These are phyloP conservation scores for Amblyopsis rosae DNA, from an alignment of 2,113 vertebrate genomes.

Conservation along the genomic window DNA sequence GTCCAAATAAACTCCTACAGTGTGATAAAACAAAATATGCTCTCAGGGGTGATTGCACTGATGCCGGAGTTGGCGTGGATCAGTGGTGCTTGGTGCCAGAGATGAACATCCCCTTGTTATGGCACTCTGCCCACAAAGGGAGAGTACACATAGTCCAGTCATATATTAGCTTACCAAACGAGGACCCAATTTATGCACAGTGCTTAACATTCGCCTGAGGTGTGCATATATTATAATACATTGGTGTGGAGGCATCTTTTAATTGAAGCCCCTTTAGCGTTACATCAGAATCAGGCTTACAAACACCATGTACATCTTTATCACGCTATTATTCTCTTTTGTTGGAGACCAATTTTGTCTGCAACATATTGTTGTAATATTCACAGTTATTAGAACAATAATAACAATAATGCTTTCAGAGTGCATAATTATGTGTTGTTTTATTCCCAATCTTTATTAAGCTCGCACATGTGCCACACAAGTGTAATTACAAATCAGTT, in stretches of 20 bases:
- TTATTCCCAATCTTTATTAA: background rate
- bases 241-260: conserved; percentile 37
- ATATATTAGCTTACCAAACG: conserved; percentile 40
- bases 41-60: conserved; percentile 30
- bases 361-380: too few species aligned
- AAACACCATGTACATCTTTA: background rate
- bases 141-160: conserved; percentile 46
- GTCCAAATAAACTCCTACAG: too few species aligned
- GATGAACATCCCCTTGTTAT: conserved; percentile 17
- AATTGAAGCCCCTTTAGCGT: conserved; percentile 42
- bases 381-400: too few species aligned
- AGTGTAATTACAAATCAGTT: too few species aligned
- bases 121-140: conserved; percentile 41
- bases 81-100: conserved; percentile 17
- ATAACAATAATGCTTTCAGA: background rate
- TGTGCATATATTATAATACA: conserved; percentile 57
- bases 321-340: background rate
- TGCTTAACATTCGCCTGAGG: conserved; percentile 43
- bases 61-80: conserved; percentile 39
- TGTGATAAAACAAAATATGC: background rate
- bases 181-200: conserved; percentile 40
- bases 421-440: background rate
- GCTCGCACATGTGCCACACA: background rate
- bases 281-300: conserved; percentile 19
- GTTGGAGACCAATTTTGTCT: too few species aligned